Base-by-base conservation (phyloP, 2,113 vertebrate species). In the Indicator maculatus region DNA sequence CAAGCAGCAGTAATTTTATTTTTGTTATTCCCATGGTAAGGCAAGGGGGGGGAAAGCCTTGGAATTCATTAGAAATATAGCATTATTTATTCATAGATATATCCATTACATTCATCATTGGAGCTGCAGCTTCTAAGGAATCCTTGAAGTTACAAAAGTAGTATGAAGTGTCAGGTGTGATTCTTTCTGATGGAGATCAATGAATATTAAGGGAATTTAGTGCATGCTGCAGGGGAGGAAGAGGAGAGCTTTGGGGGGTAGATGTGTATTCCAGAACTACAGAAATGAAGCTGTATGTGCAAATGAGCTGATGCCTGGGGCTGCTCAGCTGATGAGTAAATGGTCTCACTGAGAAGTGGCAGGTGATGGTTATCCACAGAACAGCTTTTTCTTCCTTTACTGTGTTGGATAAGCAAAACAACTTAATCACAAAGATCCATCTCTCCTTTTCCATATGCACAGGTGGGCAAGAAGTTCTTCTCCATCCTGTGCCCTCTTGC, bases 71-170 rank as follows among this genome's bases (percentile, higher is more conserved):
- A 86, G 86, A 88, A 90, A 88, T 39, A 39, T 26, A 44, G 31
- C 47, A 64, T 95, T 85, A 81, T 83, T 89, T 91, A 72, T 95
- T 95, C 74, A 91, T 50, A 59, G 61, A n/a, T 60, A 23, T 13
- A 77, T 63, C 76, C 50, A 53, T 92, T 85, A 47, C 44, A 47
- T 52, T 81, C 10, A 58, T 81, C 45, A 44, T 56, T 65, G 65
- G 53, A 78, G 61, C 47, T 90, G 61, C 60, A 64, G 77, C 47
- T 91, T 77, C 76, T 86, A 83, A 90, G 88, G 53, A 83, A 81
- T 66, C 65, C 28, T 93, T 64, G 56, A 27, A 89, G 33, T 41
- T 69, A 71, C 10, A 74, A 59, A 90, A 89, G 91, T 28, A 78
- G 86, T 86, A 50, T 24, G 24, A 69, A 71, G 26, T 77, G 58